Conservation (phyloP, 2,113 vertebrate genomes). For the Acrocephalus arundinaceus region DNA sequence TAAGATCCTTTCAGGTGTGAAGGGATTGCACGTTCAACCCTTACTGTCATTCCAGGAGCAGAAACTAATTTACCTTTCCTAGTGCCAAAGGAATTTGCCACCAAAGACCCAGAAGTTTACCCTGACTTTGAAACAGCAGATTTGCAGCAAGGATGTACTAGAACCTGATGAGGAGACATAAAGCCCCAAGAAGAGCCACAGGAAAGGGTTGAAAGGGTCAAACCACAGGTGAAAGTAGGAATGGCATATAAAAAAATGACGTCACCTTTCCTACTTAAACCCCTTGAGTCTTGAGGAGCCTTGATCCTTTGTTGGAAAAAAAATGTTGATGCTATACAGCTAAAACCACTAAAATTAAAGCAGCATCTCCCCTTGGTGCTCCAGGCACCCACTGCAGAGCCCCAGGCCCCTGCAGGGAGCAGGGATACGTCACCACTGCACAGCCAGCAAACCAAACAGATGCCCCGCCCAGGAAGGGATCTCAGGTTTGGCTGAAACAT, state of each 20-base stretch:
- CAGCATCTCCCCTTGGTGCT: neutral
- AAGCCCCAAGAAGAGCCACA: neutral
- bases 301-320: neutral
- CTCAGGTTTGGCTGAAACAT: neutral
- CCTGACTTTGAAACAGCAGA: neutral
- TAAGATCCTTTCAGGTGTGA: neutral
- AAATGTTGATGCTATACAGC: neutral
- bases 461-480: slow-evolving; percentile 31
- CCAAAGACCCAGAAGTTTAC: neutral
- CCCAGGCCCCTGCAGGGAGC: neutral
- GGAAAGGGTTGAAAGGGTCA: neutral
- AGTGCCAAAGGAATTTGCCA: neutral
- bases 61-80: neutral
- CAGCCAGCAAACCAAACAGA: neutral
- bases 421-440: neutral
- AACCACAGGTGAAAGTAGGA: neutral
- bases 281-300: neutral
- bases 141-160: neutral
- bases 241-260: neutral
- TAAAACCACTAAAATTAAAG: neutral
- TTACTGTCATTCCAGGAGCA: neutral
- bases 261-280: neutral
- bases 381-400: neutral
- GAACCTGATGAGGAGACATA: neutral
- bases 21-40: neutral